Evolutionary conservation across 2,113 vertebrate genomes (phyloP).

Genomic region (Pavo muticus): DNA sequence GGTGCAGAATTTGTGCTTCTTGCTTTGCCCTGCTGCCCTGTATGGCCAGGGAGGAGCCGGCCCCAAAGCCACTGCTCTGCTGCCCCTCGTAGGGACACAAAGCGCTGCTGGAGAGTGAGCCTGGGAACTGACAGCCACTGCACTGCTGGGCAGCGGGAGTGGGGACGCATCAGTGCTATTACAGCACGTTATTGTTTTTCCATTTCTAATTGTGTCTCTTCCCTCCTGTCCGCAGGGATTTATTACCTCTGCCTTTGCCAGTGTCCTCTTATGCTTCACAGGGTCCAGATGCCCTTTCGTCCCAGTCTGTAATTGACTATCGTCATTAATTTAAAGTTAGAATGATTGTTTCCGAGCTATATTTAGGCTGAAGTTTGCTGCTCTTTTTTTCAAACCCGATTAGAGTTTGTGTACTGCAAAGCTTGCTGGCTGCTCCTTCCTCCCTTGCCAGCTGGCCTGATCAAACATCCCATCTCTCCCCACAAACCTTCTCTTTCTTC

Average conservation of each 20-base stretch:
- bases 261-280: constrained; percentile 55
- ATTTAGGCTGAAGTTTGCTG: constrained; percentile 48
- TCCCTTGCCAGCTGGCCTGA: neutral
- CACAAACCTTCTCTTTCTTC: neutral
- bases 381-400: constrained; percentile 53
- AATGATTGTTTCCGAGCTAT: constrained; percentile 47
- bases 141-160: neutral
- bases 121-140: neutral
- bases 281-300: constrained; percentile 73
- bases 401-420: constrained; percentile 6
- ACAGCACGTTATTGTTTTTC: constrained; percentile 54
- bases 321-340: constrained; percentile 58
- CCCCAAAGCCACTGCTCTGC: neutral
- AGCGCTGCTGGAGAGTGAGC: neutral
- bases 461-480: neutral
- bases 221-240: constrained; percentile 52
- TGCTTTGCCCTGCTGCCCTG: neutral
- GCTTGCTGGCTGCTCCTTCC: neutral
- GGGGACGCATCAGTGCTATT: neutral
- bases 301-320: constrained; percentile 56
- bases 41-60: neutral
- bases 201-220: constrained; percentile 66
- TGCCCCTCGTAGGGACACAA: neutral
- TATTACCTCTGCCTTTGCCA: constrained; percentile 61
- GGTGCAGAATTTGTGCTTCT: neutral